Evolutionary conservation across 2,113 vertebrate genomes (phyloP), one percentile per base, ranked within the genome.

Genomic region (Serilophus lunatus): DNA sequence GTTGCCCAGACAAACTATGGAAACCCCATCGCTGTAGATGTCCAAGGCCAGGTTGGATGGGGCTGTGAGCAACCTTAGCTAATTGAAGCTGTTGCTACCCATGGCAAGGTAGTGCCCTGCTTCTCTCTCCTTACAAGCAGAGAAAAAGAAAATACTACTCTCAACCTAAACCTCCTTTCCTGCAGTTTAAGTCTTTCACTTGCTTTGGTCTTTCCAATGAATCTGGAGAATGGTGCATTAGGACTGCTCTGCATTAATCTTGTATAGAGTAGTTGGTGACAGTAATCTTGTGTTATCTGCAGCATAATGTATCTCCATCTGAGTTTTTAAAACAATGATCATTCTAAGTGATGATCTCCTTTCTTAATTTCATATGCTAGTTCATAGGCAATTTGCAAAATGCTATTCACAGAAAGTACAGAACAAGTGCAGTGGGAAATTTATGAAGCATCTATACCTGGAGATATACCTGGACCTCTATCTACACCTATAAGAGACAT

Each of bases 21-120:
- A 11, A 51, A 18, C 3, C 24, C 23, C 13, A 17, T 53, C 11
- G 16, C 13, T 45, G 45, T 16, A 22, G 45, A 4, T 38, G 36
- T 29, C 51, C 60, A 59, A 45, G 38, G 10, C 31, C 16, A n/a
- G 16, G 28, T 3, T 53, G 38, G 24, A 68, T 1, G 0, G 53
- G 0, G 0, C 33, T 45, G 15, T 33, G 18, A n/a, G 51, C 18
- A 66, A 13, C 10, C 7, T 75, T 12, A 15, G 25, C 28, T 8
- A 25, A 22, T 2, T 1, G 45, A 44, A 59, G 15, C 3, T 38
- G 18, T 66, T 23, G 23, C 35, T 59, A 18, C 33, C 45, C 36
- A 7, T 24, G 38, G 51, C 19, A 74, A 28, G 51, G 5, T 3
- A 4, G n/a, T n/a, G n/a, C n/a, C n/a, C n/a, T n/a, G n/a, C n/a